Conservation (phyloP, 2,113 vertebrate genomes). For the Elachura formosa region DNA sequence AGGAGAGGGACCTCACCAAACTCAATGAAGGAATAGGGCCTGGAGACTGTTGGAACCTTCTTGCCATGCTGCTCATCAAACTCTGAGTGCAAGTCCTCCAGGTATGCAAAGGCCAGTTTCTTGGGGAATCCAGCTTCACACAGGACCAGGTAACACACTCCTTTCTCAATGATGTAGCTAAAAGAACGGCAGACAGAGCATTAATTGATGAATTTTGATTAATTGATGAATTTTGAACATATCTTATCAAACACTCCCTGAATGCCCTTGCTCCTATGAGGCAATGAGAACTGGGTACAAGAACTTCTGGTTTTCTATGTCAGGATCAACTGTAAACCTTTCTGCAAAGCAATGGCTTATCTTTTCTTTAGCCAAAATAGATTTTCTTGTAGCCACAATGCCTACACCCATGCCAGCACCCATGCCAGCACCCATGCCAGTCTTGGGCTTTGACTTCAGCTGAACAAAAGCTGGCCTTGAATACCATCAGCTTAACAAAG, state of each 20-base stretch:
- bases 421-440: neutral
- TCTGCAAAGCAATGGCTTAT: neutral
- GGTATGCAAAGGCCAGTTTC: slow-evolving; percentile 93
- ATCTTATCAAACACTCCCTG: neutral
- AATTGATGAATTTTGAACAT: neutral
- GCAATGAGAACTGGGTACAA: neutral
- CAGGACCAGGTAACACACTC: slow-evolving; percentile 93
- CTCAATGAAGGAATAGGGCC: slow-evolving; percentile 98
- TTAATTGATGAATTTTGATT: neutral
- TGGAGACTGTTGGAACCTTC: slow-evolving; percentile 91
- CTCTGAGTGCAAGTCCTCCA: slow-evolving; percentile 94
- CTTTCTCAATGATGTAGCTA: slow-evolving; percentile 94
- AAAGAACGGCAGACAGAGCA: neutral
- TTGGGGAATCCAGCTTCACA: slow-evolving; percentile 94
- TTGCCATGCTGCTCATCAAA: slow-evolving; percentile 98
- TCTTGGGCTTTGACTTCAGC: neutral
- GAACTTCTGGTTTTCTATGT: neutral
- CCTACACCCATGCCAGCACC: neutral
- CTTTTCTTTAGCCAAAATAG: neutral
- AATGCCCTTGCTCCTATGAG: neutral
- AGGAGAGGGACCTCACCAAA: slow-evolving; percentile 81
- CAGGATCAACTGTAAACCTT: neutral
- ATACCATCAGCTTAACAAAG: neutral
- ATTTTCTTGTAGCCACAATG: neutral
- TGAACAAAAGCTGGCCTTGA: neutral